phyloP scores from a whole-genome alignment of 2,797 vertebrate species.

The Gobio occitaniae region DNA sequence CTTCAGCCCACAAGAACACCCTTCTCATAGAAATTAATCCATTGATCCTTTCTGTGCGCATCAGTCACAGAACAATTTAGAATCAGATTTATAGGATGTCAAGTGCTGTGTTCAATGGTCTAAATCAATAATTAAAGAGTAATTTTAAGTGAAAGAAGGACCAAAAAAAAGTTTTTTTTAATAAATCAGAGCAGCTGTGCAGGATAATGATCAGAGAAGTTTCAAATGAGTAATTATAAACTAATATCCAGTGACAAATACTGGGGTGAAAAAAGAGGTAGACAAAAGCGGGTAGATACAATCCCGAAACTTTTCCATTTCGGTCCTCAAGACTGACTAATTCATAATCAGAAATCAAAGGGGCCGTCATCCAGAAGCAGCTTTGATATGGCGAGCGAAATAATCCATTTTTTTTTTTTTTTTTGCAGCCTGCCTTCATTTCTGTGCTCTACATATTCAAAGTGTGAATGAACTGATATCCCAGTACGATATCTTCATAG shows the following conservation, averaged over 20 bases:
- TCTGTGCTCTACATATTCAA: background rate
- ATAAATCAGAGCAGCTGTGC: constrained; percentile 33
- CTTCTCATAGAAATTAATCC: constrained; percentile 79
- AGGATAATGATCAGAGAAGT: constrained; percentile 21
- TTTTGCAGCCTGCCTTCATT: background rate
- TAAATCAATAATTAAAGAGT: constrained; percentile 68
- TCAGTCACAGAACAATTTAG: constrained; percentile 76
- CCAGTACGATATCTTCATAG: background rate
- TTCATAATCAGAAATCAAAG: constrained; percentile 27
- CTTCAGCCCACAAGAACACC: constrained; percentile 67
- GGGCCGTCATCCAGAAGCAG: background rate
- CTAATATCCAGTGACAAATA: constrained; percentile 15
- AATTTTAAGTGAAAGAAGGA: constrained; percentile 67
- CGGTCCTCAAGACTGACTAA: background rate
- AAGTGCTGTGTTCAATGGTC: constrained; percentile 71
- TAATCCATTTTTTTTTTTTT: background rate
- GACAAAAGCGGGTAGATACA: constrained; percentile 16
- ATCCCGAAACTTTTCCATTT: constrained; percentile 1
- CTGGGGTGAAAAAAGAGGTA: background rate
- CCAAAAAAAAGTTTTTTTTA: background rate
- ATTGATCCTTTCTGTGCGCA: constrained; percentile 75
- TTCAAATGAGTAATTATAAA: background rate
- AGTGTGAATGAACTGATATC: constrained; percentile 4
- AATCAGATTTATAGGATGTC: constrained; percentile 71
- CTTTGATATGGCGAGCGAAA: constrained; percentile 4